A percentile compares a stretch with the other conserved stretches of the same genome.
Conservation (phyloP, 37 sponge, comb jelly and placozoan genomes). For the Petrosia ficiformis region DNA sequence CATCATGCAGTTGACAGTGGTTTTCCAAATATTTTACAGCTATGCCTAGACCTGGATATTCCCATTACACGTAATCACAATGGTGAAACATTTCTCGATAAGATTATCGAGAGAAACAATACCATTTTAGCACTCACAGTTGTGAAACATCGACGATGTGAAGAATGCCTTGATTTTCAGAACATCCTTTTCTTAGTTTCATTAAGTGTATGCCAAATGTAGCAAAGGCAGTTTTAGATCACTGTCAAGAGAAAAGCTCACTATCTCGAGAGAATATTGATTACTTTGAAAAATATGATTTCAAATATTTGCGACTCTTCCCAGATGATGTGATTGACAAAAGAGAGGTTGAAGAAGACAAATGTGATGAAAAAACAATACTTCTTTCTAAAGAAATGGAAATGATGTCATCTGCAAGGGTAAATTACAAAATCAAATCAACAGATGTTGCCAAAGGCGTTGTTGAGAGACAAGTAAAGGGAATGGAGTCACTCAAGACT, state of each 20-base stretch:
- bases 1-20: constrained; percentile 68
- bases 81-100: constrained; percentile 73
- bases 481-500: constrained; percentile 27
- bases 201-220: constrained; percentile 68
- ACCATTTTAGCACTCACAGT: constrained; percentile 13
- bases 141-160: constrained; percentile 54
- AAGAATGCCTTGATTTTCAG: constrained; percentile 57
- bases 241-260: constrained; percentile 23
- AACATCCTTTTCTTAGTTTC: constrained; percentile 63
- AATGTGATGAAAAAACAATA: neutral
- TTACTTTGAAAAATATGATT: constrained; percentile 71
- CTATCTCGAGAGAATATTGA: constrained; percentile 16
- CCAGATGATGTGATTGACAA: neutral
- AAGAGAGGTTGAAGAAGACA: neutral
- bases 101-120: constrained; percentile 46
- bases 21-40: constrained; percentile 43
- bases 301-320: constrained; percentile 73
- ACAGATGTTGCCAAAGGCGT: neutral
- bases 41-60: constrained; percentile 49
- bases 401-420: neutral
- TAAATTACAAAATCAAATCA: constrained; percentile 26
- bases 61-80: constrained; percentile 53
- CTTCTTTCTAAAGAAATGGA: neutral
- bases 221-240: constrained; percentile 76
- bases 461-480: neutral